Percentiles rank a stretch among this genome's conserved stretches.
These are phyloP conservation scores for Meda fulgida DNA, from an alignment of 2,797 vertebrate species.

Conservation along the genomic window DNA sequence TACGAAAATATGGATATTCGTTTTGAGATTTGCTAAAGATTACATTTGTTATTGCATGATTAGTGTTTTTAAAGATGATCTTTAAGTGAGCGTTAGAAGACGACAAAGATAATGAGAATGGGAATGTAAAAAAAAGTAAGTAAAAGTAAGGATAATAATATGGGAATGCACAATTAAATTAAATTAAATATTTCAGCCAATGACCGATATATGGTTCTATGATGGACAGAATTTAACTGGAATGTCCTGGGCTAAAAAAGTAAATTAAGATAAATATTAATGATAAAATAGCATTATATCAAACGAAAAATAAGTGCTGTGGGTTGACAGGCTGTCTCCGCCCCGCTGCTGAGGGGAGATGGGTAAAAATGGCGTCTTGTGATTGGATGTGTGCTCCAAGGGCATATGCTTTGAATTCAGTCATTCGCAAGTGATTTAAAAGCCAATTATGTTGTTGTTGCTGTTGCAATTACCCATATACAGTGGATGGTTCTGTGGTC, in stretches of 20 bases:
- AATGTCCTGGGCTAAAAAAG: background rate
- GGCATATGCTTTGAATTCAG: conserved; percentile 52
- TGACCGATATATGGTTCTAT: background rate
- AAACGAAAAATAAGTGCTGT: background rate
- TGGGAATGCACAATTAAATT: background rate
- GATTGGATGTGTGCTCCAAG: conserved; percentile 44
- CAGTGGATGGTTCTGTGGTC: conserved; percentile 52
- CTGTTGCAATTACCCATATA: conserved; percentile 53
- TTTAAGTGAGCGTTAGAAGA: background rate
- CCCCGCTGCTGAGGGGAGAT: conserved; percentile 9
- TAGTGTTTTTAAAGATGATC: background rate
- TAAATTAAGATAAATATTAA: background rate
- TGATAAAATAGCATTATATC: background rate
- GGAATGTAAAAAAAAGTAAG: background rate
- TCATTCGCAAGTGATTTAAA: conserved; percentile 58
- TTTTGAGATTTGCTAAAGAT: background rate
- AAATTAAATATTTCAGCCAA: too few species aligned
- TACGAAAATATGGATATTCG: background rate
- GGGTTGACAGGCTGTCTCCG: background rate
- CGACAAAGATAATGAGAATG: background rate
- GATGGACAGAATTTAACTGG: background rate
- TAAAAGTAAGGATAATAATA: background rate
- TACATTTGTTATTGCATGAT: background rate
- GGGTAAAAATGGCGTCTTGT: conserved; percentile 1
- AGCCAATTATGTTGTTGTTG: conserved; percentile 58